Base-by-base conservation (phyloP, 64 coral and sea anemone genomes). In the Pachyseris speciosa region DNA sequence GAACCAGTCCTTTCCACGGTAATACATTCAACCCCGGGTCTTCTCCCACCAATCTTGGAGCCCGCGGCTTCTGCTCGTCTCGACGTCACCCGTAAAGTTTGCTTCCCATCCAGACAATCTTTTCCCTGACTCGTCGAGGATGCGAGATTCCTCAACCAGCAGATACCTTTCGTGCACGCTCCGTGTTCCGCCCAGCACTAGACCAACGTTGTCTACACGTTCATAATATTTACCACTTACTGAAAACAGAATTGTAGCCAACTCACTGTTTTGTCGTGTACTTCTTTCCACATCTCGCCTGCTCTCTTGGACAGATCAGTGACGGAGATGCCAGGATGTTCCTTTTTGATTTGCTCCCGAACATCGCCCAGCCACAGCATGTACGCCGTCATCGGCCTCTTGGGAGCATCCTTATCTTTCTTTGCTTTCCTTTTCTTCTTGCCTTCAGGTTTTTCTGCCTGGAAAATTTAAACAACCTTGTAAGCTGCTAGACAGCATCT, bases 321-420 rank as follows among this genome's bases (percentile, higher is more conserved):
- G 5, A 98, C 65, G 4, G 96, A 95, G 42, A 98, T 98, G 48
- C 96, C 96, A 9, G 96, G 96, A 58, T 98, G 74, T 31, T 94
- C 86, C 37, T 92, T 19, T 44, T 98, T 98, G 50, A 98, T 98
- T 51, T 89, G 36, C 13, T 84, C 92, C 39, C 96, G 49, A 10
- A 66, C 43, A 3, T 94, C 84, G 9, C 69, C 51, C 17, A 98
- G 88, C 96, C 96, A 98, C 32, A 98, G 27, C 96, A 98, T 98
- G 53, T 98, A 98, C 0, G 89, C 88, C 6, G 92, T 83, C 75
- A 98, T 75, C 1, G 96, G 69, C 65, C 93, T 51, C 89, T 98
- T 98, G 3, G 96, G 96, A 2, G 96, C 96, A 69, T 98, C 74
- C 16, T 93, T 89, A 31, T 98, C 96, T 60, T 98, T 98, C 61